phyloP scores from a whole-genome alignment of 1,140 invertebrate species.

The Neodiprion pinetum region DNA sequence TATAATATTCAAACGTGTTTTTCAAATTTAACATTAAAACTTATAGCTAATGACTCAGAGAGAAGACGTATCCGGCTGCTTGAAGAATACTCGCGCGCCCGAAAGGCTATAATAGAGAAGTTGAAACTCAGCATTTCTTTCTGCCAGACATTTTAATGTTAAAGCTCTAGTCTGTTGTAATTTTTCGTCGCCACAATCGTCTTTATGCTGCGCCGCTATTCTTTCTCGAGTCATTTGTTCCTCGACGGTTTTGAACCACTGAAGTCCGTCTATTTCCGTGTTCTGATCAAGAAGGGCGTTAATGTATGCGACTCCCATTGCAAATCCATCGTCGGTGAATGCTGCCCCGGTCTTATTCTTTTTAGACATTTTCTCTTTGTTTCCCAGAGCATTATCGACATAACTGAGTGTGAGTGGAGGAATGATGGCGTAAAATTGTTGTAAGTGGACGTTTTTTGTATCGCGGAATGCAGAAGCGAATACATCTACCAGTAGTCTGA shows the following conservation, averaged over 20 bases:
- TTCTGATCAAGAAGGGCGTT: slow-evolving; percentile 74
- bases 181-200: slow-evolving; percentile 75
- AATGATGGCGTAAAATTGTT: slow-evolving; percentile 93
- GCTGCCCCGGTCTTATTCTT: slow-evolving; percentile 86
- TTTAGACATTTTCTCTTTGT: slow-evolving; percentile 92
- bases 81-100: slow-evolving; percentile 94
- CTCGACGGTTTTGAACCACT: slow-evolving; percentile 93
- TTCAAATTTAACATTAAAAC: background rate
- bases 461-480: slow-evolving; percentile 90
- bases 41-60: slow-evolving; percentile 29
- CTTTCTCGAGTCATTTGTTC: slow-evolving; percentile 71
- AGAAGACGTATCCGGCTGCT: slow-evolving; percentile 49
- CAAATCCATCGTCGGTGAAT: slow-evolving; percentile 98
- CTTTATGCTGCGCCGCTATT: slow-evolving; percentile 45
- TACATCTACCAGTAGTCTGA: slow-evolving; percentile 92
- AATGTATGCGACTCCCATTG: slow-evolving; percentile 87
- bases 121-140: slow-evolving; percentile 88
- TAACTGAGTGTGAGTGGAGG: slow-evolving; percentile 95
- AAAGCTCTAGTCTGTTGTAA: slow-evolving; percentile 92
- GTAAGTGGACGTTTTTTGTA: slow-evolving; percentile 87
- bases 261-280: slow-evolving; percentile 88
- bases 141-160: slow-evolving; percentile 85
- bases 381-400: slow-evolving; percentile 90
- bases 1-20: too few species aligned
- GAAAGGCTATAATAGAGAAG: slow-evolving; percentile 90